These are phyloP conservation scores for Antheraea pernyi DNA, from an alignment of 1,140 invertebrate species.

Conservation along the genomic window DNA sequence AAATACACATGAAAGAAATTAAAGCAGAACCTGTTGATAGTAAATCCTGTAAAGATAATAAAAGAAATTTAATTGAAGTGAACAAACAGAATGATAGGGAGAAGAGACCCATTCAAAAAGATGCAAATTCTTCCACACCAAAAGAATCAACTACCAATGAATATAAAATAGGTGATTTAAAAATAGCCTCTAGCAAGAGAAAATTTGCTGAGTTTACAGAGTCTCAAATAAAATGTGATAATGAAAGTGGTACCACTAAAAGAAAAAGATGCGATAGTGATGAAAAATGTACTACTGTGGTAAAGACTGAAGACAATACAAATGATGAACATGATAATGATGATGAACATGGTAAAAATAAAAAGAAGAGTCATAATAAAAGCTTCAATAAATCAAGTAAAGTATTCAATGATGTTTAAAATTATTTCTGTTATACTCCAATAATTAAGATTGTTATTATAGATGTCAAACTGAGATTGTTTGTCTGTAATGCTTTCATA, in stretches of 20 bases:
- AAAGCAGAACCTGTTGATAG: background rate
- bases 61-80: background rate
- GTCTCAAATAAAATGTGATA: constrained; percentile 43
- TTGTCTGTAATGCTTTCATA: too few species aligned
- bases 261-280: constrained; percentile 36
- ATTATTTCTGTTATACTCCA: background rate
- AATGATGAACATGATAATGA: constrained; percentile 17
- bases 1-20: background rate
- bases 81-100: constrained; percentile 7
- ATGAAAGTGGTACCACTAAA: constrained; percentile 28
- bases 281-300: constrained; percentile 15
- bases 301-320: constrained; percentile 20
- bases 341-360: constrained; percentile 23
- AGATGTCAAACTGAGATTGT: too few species aligned
- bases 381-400: constrained; percentile 66
- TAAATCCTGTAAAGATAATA: constrained; percentile 21
- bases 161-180: constrained; percentile 9
- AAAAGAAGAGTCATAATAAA: constrained; percentile 42
- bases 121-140: background rate
- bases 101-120: background rate
- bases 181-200: constrained; percentile 39
- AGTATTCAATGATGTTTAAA: background rate
- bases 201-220: constrained; percentile 62
- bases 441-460: background rate
- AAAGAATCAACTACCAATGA: background rate